phyloP scores from a whole-genome alignment of 2,797 vertebrate genomes.

The Aphelocoma californica region DNA sequence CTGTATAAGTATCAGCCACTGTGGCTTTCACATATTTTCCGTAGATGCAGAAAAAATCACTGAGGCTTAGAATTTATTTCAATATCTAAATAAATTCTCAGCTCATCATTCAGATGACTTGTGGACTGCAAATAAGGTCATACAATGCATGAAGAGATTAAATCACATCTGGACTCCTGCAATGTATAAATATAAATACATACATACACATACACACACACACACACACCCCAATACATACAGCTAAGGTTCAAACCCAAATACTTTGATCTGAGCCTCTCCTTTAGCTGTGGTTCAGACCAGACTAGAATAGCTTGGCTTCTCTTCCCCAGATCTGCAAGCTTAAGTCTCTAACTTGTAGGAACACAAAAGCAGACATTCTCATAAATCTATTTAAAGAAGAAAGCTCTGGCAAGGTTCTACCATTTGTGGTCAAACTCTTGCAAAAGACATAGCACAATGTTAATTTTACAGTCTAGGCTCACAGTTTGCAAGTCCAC shows the following conservation, averaged over 20 bases:
- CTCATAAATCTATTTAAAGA: not conserved
- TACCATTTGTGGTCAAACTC: not conserved
- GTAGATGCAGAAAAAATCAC: constrained; percentile 4
- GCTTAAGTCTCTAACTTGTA: not conserved
- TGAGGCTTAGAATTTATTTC: constrained; percentile 52
- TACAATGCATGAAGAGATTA: constrained; percentile 31
- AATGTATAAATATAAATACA: constrained; percentile 48
- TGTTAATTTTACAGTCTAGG: not conserved
- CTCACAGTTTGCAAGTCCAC: not conserved
- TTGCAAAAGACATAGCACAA: not conserved
- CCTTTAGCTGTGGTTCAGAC: not conserved
- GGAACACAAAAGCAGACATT: not conserved
- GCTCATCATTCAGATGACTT: constrained; percentile 36
- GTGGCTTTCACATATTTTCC: not conserved
- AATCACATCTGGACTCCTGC: constrained; percentile 17
- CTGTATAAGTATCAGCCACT: not conserved
- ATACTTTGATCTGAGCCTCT: not conserved
- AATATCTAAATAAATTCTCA: constrained; percentile 63
- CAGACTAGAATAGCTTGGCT: not conserved
- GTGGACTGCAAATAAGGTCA: constrained; percentile 28
- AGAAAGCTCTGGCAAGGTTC: not conserved
- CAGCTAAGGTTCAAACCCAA: not conserved
- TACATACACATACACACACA: not conserved
- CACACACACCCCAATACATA: not conserved
- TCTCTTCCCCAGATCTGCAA: not conserved